A percentile compares a stretch with the other conserved stretches of the same genome.
These are phyloP conservation scores for Scaeva pyrastri DNA, from an alignment of 2,888 invertebrate species.

Conservation along the genomic window DNA sequence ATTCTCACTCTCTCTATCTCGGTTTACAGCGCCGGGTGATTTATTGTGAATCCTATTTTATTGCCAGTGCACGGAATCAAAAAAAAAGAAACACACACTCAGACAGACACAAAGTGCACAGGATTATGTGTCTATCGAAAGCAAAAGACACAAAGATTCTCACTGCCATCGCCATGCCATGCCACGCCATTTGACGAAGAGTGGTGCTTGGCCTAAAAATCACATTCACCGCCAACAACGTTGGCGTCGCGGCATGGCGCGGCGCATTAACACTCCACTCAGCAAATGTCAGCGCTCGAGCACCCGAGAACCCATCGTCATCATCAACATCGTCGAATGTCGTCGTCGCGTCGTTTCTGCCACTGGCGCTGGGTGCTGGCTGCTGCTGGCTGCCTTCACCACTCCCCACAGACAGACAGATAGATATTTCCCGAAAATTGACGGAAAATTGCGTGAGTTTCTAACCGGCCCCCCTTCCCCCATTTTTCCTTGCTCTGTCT, in stretches of 20 bases:
- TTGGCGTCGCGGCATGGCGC: constrained; percentile 34
- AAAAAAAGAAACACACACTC: constrained; percentile 25
- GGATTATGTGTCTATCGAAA: constrained; percentile 39
- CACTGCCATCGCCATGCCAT: too few relatives aligned
- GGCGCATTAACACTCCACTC: constrained; percentile 51
- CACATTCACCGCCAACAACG: constrained; percentile 64
- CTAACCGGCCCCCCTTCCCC: too few relatives aligned
- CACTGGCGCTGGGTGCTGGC: too few relatives aligned
- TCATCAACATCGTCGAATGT: not conserved
- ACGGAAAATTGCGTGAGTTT: constrained; percentile 63
- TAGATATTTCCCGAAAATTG: constrained; percentile 51
- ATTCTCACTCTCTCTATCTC: constrained; percentile 30
- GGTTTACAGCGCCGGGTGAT: constrained; percentile 46
- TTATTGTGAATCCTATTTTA: constrained; percentile 70
- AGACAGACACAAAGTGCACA: constrained; percentile 61
- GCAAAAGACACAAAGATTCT: constrained; percentile 14
- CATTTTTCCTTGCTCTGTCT: too few relatives aligned
- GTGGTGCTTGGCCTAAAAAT: constrained; percentile 71
- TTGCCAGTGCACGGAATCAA: constrained; percentile 55
- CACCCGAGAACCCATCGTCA: not conserved
- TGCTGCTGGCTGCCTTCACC: not conserved
- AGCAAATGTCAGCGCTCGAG: constrained; percentile 37
- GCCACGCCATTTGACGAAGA: constrained; percentile 7
- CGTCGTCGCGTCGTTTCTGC: not conserved
- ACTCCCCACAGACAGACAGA: constrained; percentile 38